phyloP scores from a whole-genome alignment of 2,888 invertebrate species.

The Tenthredo distinguenda region DNA sequence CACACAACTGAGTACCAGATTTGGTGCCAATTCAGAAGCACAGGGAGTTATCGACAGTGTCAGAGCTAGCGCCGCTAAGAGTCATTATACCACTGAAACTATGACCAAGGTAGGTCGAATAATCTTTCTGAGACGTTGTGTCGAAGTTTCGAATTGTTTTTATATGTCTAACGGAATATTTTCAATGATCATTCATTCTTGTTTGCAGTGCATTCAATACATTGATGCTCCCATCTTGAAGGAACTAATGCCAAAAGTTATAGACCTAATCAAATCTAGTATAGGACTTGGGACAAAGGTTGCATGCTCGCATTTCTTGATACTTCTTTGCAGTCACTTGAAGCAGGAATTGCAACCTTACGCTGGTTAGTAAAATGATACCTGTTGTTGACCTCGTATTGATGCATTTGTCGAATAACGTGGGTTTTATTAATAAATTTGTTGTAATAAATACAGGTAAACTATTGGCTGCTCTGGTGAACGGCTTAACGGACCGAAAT shows the following conservation, averaged over 20 bases:
- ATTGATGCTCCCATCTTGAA: slow-evolving; percentile 89
- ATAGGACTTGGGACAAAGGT: slow-evolving; percentile 92
- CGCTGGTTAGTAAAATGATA: slow-evolving; percentile 75
- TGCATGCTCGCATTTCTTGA: slow-evolving; percentile 89
- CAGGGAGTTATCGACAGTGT: slow-evolving; percentile 90
- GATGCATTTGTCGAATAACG: slow-evolving; percentile 5
- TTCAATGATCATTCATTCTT: not conserved
- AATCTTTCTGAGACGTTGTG: not conserved
- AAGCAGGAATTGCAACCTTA: slow-evolving; percentile 81
- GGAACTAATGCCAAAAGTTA: slow-evolving; percentile 88
- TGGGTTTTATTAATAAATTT: slow-evolving; percentile 27
- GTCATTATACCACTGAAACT: slow-evolving; percentile 93
- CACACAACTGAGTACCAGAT: slow-evolving; percentile 88
- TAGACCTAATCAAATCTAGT: slow-evolving; percentile 90
- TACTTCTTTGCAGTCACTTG: slow-evolving; percentile 81
- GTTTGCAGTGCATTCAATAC: slow-evolving; percentile 83
- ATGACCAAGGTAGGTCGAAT: slow-evolving; percentile 84
- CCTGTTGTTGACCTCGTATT: not conserved
- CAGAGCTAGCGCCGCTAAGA: slow-evolving; percentile 89
- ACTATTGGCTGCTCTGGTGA: slow-evolving; percentile 83
- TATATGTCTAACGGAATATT: not conserved
- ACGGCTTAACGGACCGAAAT: slow-evolving; percentile 92
- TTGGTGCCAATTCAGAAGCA: slow-evolving; percentile 84
- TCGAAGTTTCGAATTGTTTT: not conserved
- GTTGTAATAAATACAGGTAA: slow-evolving; percentile 78